Percentiles rank a stretch among this genome's conserved stretches.
Conservation (phyloP, 2,888 invertebrate species). For the Lasioglossum lativentre region DNA sequence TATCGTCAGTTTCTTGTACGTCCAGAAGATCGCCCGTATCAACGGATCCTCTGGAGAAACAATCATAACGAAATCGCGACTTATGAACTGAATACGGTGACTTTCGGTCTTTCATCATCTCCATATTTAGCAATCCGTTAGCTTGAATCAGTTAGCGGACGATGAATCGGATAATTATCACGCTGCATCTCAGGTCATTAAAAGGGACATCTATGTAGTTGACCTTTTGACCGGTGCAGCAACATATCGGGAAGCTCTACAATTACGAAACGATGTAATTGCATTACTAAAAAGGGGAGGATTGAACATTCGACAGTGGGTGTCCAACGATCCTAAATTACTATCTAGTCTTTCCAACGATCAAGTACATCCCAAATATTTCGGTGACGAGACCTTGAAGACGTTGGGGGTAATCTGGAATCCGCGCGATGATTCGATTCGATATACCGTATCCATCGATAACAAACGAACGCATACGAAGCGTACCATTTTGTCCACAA, state of each 20-base stretch:
- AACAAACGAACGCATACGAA: not conserved
- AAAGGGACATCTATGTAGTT: not conserved
- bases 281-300: not conserved
- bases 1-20: too few species aligned
- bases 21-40: not conserved
- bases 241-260: too few species aligned
- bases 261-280: not conserved
- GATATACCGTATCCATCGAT: not conserved
- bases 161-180: not conserved
- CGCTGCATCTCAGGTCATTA: not conserved
- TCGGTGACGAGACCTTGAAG: not conserved
- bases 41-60: not conserved
- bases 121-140: not conserved
- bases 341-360: not conserved
- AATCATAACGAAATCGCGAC: not conserved
- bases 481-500: not conserved
- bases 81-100: too few species aligned
- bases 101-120: not conserved
- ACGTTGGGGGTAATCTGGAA: not conserved
- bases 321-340: not conserved
- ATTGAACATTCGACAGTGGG: not conserved
- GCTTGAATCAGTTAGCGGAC: not conserved
- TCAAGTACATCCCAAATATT: not conserved
- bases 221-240: not conserved
- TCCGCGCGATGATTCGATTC: not conserved